phyloP scores from a whole-genome alignment of 2,888 invertebrate genomes.

The Chalcis sispes region DNA sequence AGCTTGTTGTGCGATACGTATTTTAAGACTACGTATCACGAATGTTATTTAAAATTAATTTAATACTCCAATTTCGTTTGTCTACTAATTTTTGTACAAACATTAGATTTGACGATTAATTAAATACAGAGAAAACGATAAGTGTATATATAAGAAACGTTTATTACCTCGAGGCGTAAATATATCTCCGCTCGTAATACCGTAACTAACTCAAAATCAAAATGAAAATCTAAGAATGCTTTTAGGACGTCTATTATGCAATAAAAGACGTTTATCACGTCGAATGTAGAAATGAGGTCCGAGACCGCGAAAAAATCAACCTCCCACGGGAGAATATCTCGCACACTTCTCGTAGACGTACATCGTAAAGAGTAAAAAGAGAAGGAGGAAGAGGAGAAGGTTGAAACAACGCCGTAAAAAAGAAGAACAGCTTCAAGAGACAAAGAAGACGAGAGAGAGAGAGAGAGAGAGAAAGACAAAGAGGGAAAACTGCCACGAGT shows the following conservation, averaged over 20 bases:
- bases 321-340: constrained; percentile 16
- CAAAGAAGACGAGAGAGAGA: constrained; percentile 16
- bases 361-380: not conserved
- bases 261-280: constrained; percentile 34
- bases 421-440: constrained; percentile 28
- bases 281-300: constrained; percentile 31
- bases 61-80: no score
- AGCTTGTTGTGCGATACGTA: no score
- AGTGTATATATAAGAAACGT: no score
- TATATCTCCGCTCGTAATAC: not conserved
- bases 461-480: constrained; percentile 1
- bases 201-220: constrained; percentile 35
- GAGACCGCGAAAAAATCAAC: constrained; percentile 5
- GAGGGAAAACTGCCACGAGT: constrained; percentile 48
- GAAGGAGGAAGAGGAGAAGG: not conserved
- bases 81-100: no score
- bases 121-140: no score
- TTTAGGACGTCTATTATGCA: constrained; percentile 48
- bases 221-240: constrained; percentile 46
- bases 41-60: no score
- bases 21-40: no score
- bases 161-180: no score
- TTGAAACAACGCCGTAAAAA: constrained; percentile 36
- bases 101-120: no score
- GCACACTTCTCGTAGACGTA: not conserved